Base-by-base conservation (phyloP, 2,888 invertebrate genomes). In the Sialis lutaria region DNA sequence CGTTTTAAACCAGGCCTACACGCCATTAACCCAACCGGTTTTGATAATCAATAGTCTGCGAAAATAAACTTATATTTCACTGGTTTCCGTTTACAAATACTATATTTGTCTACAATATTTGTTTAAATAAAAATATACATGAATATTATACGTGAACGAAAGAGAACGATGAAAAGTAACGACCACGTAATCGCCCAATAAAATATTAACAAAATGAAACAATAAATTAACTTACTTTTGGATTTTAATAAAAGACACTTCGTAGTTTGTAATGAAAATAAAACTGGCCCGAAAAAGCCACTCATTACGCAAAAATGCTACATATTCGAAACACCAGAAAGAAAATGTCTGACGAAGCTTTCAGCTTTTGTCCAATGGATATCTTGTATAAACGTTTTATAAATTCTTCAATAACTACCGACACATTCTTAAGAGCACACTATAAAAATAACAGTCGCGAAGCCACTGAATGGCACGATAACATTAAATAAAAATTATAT, bases 271-370 rank as follows among this genome's bases (percentile, higher is more conserved):
- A 43, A n/a, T 34, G 30, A 43, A 9, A 32, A 43, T 31, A 43
- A 33, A 33, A 7, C 33, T 8, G 10, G 13, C n/a, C 33, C 12
- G 10, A 33, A 33, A 43, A 43, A 33, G 13, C 10, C 41, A 41
- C 13, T 6, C 37, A 31, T 45, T 45, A 10, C 45, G 34, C 40
- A 45, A 45, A 45, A 45, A 45, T 40, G 40, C 45, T 45, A 45
- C 45, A 45, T 45, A 45, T 22, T 40, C 40, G 31, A 45, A 47
- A 47, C 33, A 42, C 42, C 42, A 42, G 42, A 41, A 47, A 47
- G 47, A 47, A 47, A 47, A 47, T 47, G 47, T 47, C 47, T 47
- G 47, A 47, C 47, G 42, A 47, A 47, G 47, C 47, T 37, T 37
- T 40, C 32, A 47, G 47, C 47, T 47, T 43, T 47, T 47, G 47